Conservation (phyloP, 1,140 invertebrate species). For the Aricia agestis region DNA sequence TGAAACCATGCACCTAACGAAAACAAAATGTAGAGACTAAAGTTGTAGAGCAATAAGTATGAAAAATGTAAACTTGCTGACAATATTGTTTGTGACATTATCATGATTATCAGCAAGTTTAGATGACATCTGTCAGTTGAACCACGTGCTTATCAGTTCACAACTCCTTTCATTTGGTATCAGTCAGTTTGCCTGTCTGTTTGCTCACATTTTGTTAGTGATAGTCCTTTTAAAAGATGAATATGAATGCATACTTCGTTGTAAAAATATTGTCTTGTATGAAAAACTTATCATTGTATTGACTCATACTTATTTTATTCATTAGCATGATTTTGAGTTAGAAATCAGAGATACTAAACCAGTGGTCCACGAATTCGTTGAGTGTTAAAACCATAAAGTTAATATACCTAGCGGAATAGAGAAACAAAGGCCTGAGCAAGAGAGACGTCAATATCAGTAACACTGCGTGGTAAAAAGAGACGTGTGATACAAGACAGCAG, state of each 20-base stretch:
- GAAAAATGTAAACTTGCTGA: background rate
- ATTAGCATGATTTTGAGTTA: too few species aligned
- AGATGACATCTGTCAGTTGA: background rate
- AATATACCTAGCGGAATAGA: too few species aligned
- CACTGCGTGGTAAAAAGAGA: too few species aligned
- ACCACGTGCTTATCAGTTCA: constrained; percentile 11
- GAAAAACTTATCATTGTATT: too few species aligned
- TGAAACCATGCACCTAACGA: constrained; percentile 41
- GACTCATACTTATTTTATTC: too few species aligned
- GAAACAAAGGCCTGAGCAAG: too few species aligned
- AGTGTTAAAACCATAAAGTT: too few species aligned
- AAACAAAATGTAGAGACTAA: background rate
- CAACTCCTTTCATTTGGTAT: background rate
- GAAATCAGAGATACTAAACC: too few species aligned
- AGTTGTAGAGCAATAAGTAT: background rate
- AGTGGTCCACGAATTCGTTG: too few species aligned
- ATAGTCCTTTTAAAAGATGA: background rate
- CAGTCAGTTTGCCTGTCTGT: background rate
- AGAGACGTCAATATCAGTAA: too few species aligned
- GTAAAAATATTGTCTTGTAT: too few species aligned
- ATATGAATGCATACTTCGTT: background rate
- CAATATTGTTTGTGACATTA: background rate
- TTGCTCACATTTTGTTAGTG: background rate
- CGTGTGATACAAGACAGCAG: too few species aligned
- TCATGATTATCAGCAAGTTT: background rate